phyloP scores from a whole-genome alignment of 2,113 vertebrate genomes.

The Columba livia region DNA sequence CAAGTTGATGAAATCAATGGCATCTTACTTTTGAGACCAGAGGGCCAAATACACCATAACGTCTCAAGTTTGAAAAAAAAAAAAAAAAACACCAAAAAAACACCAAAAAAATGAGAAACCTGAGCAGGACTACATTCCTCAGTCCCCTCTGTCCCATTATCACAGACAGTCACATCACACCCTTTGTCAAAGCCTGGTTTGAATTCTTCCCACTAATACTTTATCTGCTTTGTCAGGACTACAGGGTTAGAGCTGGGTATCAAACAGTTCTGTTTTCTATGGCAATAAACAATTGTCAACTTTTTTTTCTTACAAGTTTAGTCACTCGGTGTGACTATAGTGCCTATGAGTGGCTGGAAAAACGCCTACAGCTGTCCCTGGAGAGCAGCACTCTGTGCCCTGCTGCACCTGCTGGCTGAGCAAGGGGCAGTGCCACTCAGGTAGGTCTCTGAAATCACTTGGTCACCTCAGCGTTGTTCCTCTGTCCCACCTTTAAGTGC shows the following conservation, averaged over 20 bases:
- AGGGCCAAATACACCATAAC: background rate
- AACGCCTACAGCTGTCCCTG: background rate
- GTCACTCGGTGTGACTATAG: background rate
- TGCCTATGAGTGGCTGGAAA: background rate
- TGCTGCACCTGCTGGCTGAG: background rate
- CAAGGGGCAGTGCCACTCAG: background rate
- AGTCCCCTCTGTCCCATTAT: background rate
- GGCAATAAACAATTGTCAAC: background rate
- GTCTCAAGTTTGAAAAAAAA: background rate
- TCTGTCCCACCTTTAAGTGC: background rate
- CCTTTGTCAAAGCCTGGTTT: background rate
- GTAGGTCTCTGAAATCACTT: background rate
- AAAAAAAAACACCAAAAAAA: background rate
- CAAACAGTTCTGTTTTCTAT: background rate
- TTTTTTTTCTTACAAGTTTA: background rate
- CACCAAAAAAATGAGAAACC: background rate
- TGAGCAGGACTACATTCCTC: background rate
- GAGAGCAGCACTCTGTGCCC: background rate
- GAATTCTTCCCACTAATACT: background rate
- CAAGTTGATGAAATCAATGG: background rate
- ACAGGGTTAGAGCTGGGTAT: background rate
- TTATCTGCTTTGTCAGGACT: background rate
- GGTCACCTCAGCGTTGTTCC: background rate
- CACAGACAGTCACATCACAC: background rate
- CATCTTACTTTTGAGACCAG: background rate